Base-by-base conservation (phyloP, 2,888 invertebrate genomes). In the Protophormia terraenovae region DNA sequence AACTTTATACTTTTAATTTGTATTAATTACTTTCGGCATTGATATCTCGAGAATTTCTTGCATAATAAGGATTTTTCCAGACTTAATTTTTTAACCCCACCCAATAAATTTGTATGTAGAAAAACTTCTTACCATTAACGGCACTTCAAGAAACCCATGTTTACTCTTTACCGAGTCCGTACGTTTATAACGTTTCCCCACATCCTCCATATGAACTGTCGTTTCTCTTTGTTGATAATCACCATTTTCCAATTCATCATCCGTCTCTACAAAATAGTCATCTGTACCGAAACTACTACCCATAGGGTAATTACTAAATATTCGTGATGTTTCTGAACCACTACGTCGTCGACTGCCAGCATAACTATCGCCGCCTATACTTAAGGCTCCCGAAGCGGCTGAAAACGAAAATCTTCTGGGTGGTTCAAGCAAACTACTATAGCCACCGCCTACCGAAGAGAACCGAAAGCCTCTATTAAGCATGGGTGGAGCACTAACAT, bases 351-450 rank as follows among this genome's bases (percentile, higher is more conserved):
- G 94, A 22, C 93, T 94, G 81, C 94, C 94, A 90, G 93, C 94
- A 83, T 94, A 94, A 84, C 93, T 90, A 35, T 88, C 84, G 4
- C 83, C 86, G 27, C 87, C 81, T 38, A 77, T 62, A 55, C 87
- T 86, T 14, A 83, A 64, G n/a, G 73, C 88, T 29, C 90, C 90
- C 60, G 87, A 87, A 7, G 87, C 93, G 89, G 76, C 87, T 2
- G 92, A 92, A 84, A 94, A 94, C 19, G 94, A 93, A 87, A 94
- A 94, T n/a, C 95, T 94, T 64, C 95, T 94, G 19, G 95, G 94
- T 32, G 96, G 95, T 79, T 96, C 95, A 87, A 96, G 93, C 76
- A 96, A 91, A 89, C 96, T 94, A 88, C 95, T 96, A 87, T 96
- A 96, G 80, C 96, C 96, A 16, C 94, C 95, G 5, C 95, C 94